These are phyloP conservation scores for Cataglyphis rosenhaueri DNA, from an alignment of 2,888 invertebrate species.

Conservation along the genomic window DNA sequence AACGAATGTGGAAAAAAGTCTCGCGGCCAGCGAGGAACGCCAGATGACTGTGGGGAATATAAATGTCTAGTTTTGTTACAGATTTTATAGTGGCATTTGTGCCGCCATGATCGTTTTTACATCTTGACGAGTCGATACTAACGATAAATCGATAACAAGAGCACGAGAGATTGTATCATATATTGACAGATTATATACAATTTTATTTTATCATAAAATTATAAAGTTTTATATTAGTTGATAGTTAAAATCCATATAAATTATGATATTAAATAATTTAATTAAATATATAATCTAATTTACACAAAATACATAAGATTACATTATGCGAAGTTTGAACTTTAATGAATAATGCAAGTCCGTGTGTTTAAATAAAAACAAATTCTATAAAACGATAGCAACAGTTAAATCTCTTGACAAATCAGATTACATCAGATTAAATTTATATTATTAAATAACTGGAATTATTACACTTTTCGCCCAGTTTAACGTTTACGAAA, in stretches of 20 bases:
- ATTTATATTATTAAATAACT: neutral
- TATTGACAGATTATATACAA: neutral
- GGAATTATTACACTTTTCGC: neutral
- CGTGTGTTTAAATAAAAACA: neutral
- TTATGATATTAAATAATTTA: neutral
- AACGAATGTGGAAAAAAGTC: constrained; percentile 22
- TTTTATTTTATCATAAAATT: neutral
- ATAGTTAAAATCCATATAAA: neutral
- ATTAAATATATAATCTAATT: neutral
- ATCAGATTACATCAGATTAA: constrained; percentile 17
- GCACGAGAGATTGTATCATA: neutral
- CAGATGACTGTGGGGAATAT: neutral
- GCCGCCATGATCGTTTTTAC: neutral
- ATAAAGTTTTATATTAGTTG: neutral
- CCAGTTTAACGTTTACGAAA: constrained; percentile 12
- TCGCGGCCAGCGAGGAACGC: neutral
- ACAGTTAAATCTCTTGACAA: constrained; percentile 3
- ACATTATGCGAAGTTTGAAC: neutral
- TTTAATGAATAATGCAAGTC: neutral
- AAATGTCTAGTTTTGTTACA: constrained; percentile 10
- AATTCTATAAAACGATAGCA: neutral
- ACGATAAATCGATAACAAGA: neutral
- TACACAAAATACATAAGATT: neutral
- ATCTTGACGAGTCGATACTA: neutral
- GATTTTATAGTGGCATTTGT: neutral